Evolutionary conservation across 2,113 vertebrate species (phyloP), one percentile per base, ranked within the genome.

Genomic region (Malurus alboscapulatus): DNA sequence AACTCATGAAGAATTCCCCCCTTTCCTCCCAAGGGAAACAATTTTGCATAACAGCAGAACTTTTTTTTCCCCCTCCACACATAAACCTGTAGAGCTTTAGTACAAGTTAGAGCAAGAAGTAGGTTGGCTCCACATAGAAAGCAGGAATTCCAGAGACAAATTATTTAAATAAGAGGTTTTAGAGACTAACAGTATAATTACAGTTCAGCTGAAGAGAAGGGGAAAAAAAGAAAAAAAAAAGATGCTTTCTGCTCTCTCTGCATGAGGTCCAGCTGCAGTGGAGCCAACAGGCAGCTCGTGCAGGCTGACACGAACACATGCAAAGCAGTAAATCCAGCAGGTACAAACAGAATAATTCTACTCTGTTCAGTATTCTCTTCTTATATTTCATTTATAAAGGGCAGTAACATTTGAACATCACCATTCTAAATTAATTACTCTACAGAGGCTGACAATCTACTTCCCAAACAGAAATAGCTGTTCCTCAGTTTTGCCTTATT

Each of bases 181-280:
- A 88, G 86, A 96, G 78, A 91, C 79, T 96, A 96, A 95, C 88
- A 92, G 55, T 79, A 12, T 96, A 97, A 97, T 96, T 97, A 94
- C 82, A 97, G 89, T 82, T 96, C 91, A 95, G 75, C 42, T 85
- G 55, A 95, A 96, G 34, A 85, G 66, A 38, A 38, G 38, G 38
- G 9, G 22, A 27, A 21, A 73, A 34, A 84, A 91, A 87, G 67
- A 87, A 93, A 86, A 75, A 48, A 48, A 36, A 73, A 30, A 4
- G 8, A 38, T 38, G 72, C 86, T 91, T 95, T 96, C 71, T 94
- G 87, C 94, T 96, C 59, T 86, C 91, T 88, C 91, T 88, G 92
- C 93, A 91, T 7, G 30, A 44, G 75, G 87, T 94, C 91, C 87
- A 94, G 93, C 87, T 93, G 90, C 96, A 95, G 83, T 15, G 26